Evolutionary conservation across 2,797 vertebrate species (phyloP), one percentile per base, ranked within the genome.

Genomic region (Uromys caudimaculatus): DNA sequence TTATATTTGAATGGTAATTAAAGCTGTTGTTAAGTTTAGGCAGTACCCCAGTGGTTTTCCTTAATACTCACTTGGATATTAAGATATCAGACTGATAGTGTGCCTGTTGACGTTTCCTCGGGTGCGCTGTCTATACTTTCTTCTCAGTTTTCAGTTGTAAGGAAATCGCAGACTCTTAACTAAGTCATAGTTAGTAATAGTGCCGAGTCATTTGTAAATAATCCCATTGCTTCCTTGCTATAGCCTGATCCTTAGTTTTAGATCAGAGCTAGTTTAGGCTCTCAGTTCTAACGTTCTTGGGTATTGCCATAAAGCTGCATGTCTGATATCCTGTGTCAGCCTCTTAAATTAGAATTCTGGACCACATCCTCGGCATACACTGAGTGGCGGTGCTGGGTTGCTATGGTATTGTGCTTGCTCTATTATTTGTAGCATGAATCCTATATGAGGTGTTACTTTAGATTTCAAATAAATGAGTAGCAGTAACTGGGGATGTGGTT

Each of bases 311-410:
- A 97, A 97, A 95, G 95, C 97, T 96, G 35, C 83, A 94, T 94
- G 92, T 94, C 93, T 98, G 95, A 97, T 97, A 97, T 96, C 97
- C 93, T 93, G 81, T 98, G 97, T 97, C 16, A 9, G 81, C 97
- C 98, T 97, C 98, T 98, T 97, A 97, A 99, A 98, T 98, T 97
- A 96, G 97, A 98, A 95, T 94, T 97, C 98, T 97, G 98, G 98
- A 97, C 97, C 97, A 95, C 98, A 97, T 98, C 97, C 97, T 98
- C 96, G 92, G 97, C 97, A 11, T 98, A 97, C 98, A 97, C 96
- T 96, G 96, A 98, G 95, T 95, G 98, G 98, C 97, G 95, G 95
- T 98, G 93, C 98, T 97, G 96, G 97, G 98, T 99, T 98, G 98
- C 98, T 98, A 98, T 97, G 98, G 98, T 97, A 98, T 98, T 13